Percentiles rank a stretch among this genome's conserved stretches.
Evolutionary conservation across 2,797 vertebrate genomes (phyloP).

Genomic region (Chloroceryle inda): DNA sequence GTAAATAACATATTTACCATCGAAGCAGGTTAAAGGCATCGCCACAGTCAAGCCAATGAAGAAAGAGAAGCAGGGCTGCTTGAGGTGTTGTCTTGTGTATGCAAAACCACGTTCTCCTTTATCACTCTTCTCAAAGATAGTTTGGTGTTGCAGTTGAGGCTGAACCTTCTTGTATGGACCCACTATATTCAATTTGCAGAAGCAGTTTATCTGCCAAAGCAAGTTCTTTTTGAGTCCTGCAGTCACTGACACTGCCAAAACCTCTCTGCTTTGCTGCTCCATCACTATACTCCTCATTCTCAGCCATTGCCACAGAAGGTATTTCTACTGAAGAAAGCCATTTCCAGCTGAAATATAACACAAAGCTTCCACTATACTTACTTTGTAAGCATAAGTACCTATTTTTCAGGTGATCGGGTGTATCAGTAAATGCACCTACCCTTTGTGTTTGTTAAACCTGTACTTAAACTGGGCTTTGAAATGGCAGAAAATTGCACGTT

Average conservation of each 20-base stretch:
- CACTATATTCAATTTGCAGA: not conserved
- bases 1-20: not conserved
- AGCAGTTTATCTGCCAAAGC: not conserved
- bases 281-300: not conserved
- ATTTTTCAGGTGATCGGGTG: constrained; percentile 11
- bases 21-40: not conserved
- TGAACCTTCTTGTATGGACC: not conserved
- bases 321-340: not conserved
- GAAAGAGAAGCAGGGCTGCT: not conserved
- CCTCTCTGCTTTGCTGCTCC: not conserved
- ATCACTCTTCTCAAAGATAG: not conserved
- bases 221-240: not conserved
- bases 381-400: not conserved
- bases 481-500: constrained; percentile 20
- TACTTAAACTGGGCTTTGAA: constrained; percentile 23
- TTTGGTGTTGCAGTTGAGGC: not conserved
- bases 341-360: not conserved
- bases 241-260: not conserved
- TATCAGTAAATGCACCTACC: not conserved
- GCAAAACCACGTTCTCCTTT: not conserved
- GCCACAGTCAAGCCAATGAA: not conserved
- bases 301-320: not conserved
- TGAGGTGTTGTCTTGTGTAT: too few species aligned
- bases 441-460: constrained; percentile 1
- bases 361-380: not conserved